Base-by-base conservation (phyloP, 1,140 invertebrate genomes). In the Drosophila bocki region DNA sequence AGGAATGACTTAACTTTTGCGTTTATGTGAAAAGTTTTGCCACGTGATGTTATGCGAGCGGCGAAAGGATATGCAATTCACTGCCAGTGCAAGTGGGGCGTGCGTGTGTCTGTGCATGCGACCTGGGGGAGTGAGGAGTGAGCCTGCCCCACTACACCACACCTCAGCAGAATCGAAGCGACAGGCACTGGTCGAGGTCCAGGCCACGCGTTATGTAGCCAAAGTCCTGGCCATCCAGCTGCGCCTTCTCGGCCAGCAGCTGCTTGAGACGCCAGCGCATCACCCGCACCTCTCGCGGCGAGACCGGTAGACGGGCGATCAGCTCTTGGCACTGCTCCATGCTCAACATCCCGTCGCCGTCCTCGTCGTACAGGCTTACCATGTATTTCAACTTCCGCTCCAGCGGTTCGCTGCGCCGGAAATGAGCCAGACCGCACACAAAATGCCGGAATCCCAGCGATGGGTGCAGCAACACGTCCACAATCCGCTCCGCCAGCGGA, bases 1-100 rank as follows among this genome's bases (percentile, higher is more conserved):
- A 90, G 84, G 80, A 88, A 88, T 88, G 84, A 88, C 84, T 88
- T 90, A 88, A 88, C 84, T 88, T 88, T 88, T 88, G 85, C 84
- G 84, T 90, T 88, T 88, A 88, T 88, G 85, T 90, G 84, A 88
- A 88, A 88, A 88, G 61, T 88, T 86, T 88, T 75, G 74, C 68
- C 88, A 90, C 84, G 84, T 88, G 84, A 88, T 90, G 84, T 81
- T 88, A 88, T 87, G 84, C 65, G 76, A 77, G 72, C 59, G 60
- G 47, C 68, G 50, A 65, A 80, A 80, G 76, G 76, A 85, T 70
- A 78, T 85, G 77, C 80, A 82, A 78, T 75, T 74, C 60, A 56
- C 63, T 67, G 41, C 29, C 47, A 53, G 41, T 47, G 29, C 32
- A 17, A 12, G 53, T 35, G 54, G 37, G 32, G 8, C 13, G 33